Percentiles rank a stretch among this genome's conserved stretches.
Evolutionary conservation across 1,140 invertebrate genomes (phyloP).

Genomic region (Nixonia krombeini): DNA sequence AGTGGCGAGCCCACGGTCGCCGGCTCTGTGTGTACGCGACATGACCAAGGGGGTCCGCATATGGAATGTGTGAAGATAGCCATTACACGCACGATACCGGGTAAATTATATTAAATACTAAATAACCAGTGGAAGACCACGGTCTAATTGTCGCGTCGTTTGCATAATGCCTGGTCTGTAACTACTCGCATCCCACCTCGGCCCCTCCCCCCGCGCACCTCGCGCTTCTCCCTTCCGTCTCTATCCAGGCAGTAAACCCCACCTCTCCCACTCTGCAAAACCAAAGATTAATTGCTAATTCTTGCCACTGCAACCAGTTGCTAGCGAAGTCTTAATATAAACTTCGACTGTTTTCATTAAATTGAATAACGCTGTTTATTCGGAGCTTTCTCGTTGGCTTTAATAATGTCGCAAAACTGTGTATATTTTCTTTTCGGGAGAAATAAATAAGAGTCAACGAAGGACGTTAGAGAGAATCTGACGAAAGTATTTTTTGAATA

Average conservation of each 20-base stretch:
- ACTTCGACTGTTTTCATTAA: too few species aligned
- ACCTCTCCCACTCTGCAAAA: conserved; percentile 36
- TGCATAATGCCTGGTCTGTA: conserved; percentile 63
- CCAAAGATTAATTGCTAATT: conserved; percentile 65
- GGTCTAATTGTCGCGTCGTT: conserved; percentile 67
- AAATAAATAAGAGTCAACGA: too few species aligned
- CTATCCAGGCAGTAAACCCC: conserved; percentile 23
- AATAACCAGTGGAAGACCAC: conserved; percentile 57
- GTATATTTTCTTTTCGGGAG: too few species aligned
- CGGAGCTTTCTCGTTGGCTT: neutral
- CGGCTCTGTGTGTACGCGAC: conserved; percentile 2
- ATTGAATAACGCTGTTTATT: too few species aligned
- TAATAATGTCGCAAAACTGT: neutral
- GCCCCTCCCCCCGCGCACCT: conserved; percentile 20
- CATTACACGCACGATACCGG: conserved; percentile 34
- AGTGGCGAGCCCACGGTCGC: neutral
- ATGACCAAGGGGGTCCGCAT: conserved; percentile 23
- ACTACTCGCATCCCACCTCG: conserved; percentile 40
- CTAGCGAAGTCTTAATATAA: conserved; percentile 36
- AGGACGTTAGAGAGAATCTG: too few species aligned
- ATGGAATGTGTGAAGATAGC: conserved; percentile 34
- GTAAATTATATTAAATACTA: conserved; percentile 63
- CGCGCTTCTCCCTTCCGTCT: conserved; percentile 16
- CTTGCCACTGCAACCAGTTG: conserved; percentile 61
- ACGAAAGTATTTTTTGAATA: too few species aligned